These are phyloP conservation scores for Chrysogorgia sp. DNA, from an alignment of 92 coral and sea anemone genomes.

Conservation along the genomic window DNA sequence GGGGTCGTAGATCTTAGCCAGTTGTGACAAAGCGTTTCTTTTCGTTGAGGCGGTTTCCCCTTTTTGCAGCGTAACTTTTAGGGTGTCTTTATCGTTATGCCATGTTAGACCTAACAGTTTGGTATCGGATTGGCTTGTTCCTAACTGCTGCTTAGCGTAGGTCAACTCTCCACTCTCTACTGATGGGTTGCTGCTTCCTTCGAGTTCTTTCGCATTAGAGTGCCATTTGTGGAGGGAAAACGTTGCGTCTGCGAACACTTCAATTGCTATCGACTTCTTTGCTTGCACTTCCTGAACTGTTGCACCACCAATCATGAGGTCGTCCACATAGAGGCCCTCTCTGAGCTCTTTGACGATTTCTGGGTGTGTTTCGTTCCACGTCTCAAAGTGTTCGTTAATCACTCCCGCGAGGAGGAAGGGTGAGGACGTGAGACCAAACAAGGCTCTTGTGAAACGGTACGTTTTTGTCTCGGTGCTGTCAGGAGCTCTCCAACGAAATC, in stretches of 20 bases:
- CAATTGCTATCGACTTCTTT: conserved; percentile 23
- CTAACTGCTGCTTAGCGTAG: conserved; percentile 42
- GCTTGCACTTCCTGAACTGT: conserved; percentile 27
- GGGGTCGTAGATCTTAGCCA: conserved; percentile 9
- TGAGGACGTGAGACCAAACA: conserved; percentile 22
- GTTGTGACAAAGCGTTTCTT: neutral
- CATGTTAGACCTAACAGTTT: conserved; percentile 30
- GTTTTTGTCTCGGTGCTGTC: neutral
- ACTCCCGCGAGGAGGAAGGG: conserved; percentile 37
- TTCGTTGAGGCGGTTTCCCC: neutral
- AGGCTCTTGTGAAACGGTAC: conserved; percentile 6
- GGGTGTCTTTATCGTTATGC: conserved; percentile 24
- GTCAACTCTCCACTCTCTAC: conserved; percentile 24
- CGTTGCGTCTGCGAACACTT: conserved; percentile 43
- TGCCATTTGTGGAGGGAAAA: conserved; percentile 19
- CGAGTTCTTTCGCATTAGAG: no score
- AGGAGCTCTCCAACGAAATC: conserved; percentile 27
- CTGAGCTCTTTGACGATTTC: conserved; percentile 30
- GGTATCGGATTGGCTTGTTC: conserved; percentile 27
- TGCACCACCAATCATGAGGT: conserved; percentile 30
- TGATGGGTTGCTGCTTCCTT: neutral
- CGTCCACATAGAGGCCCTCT: conserved; percentile 27
- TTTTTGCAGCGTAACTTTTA: neutral
- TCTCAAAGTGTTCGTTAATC: neutral
- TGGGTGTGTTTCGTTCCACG: conserved; percentile 21